phyloP scores from a whole-genome alignment of 2,113 vertebrate genomes.

The Agelaius tricolor region DNA sequence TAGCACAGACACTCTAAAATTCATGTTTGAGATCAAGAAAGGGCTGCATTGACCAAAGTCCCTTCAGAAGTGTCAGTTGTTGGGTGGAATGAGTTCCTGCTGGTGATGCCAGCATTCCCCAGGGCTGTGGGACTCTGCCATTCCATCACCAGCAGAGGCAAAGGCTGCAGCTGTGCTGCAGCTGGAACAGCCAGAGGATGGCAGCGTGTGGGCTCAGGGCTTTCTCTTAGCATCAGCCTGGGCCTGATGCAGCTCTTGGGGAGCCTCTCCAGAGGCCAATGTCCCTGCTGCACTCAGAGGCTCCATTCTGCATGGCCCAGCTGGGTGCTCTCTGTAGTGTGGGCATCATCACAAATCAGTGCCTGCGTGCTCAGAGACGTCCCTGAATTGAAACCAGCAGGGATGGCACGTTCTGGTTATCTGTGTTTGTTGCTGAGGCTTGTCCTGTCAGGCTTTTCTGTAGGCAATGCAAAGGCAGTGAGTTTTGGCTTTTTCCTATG shows the following conservation, averaged over 20 bases:
- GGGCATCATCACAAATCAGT: not conserved
- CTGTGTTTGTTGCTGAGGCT: not conserved
- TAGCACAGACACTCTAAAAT: not conserved
- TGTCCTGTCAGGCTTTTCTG: not conserved
- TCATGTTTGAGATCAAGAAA: fast-evolving
- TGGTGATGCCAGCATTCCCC: not conserved
- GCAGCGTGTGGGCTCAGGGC: not conserved
- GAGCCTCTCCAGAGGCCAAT: not conserved
- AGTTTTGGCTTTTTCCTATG: not conserved
- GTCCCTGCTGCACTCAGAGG: not conserved
- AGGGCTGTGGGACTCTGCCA: not conserved
- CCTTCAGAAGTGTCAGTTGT: no score
- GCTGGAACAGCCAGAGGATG: not conserved
- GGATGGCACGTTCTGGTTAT: not conserved
- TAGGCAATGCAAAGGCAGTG: not conserved
- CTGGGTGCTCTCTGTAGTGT: not conserved
- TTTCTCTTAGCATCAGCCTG: not conserved
- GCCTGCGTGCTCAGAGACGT: fast-evolving
- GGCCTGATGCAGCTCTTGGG: not conserved
- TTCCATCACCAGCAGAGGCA: not conserved
- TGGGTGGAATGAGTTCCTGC: not conserved
- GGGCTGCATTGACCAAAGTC: not conserved
- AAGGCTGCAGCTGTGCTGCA: not conserved
- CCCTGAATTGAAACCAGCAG: not conserved
- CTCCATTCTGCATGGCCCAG: not conserved